Percentiles rank a stretch among this genome's conserved stretches.
Evolutionary conservation across 2,113 vertebrate species (phyloP).

Genomic region (Ameiurus melas): DNA sequence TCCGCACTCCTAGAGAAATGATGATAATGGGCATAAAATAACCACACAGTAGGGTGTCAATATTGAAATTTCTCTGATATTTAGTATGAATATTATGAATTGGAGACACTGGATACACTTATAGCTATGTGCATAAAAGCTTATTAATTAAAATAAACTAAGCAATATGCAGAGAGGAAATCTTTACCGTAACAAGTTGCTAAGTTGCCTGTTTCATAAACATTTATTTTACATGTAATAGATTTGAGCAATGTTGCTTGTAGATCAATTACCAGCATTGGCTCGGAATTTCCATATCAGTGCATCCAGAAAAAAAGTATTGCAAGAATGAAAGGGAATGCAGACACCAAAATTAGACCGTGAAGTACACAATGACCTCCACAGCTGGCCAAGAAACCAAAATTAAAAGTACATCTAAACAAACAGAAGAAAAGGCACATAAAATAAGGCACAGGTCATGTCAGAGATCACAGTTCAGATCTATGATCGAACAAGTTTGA

Average conservation of each 20-base stretch:
- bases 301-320: not conserved
- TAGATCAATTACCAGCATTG: not conserved
- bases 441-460: conserved; percentile 8
- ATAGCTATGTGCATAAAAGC: not conserved
- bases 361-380: not conserved
- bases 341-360: not conserved
- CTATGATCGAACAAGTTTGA: conserved; percentile 94
- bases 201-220: not conserved
- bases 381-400: not conserved
- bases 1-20: not conserved
- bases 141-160: not conserved
- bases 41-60: not conserved
- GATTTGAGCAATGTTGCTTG: not conserved
- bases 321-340: not conserved
- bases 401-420: not conserved
- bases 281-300: not conserved
- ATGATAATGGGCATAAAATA: not conserved
- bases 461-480: not conserved
- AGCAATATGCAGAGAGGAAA: not conserved
- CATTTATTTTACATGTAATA: not conserved
- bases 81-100: not conserved
- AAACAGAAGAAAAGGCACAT: conserved; percentile 20
- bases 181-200: not conserved
- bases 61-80: not conserved
- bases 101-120: not conserved